phyloP scores from a whole-genome alignment of 2,888 invertebrate genomes.

The Hirudinaria manillensis region DNA sequence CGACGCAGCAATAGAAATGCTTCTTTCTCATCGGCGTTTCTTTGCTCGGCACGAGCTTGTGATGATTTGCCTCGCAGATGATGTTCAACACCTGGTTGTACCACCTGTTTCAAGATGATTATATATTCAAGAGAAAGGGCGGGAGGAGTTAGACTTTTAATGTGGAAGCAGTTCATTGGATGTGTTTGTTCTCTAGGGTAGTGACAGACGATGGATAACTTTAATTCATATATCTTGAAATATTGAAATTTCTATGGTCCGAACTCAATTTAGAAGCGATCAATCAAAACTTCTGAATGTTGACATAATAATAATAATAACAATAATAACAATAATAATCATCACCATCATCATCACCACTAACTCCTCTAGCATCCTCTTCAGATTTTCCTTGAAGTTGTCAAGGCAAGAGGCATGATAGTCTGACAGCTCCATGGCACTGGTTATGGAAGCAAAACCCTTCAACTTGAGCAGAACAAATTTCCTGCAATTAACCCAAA shows the following conservation, averaged over 20 bases:
- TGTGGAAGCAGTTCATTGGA: too few species aligned
- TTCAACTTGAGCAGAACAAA: constrained; percentile 23
- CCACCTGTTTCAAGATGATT: constrained; percentile 10
- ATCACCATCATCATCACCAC: not conserved
- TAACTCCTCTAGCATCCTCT: constrained; percentile 26
- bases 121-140: too few species aligned
- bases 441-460: not conserved
- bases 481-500: constrained; percentile 4
- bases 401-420: constrained; percentile 19
- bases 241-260: too few species aligned
- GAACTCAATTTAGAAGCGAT: too few species aligned
- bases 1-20: constrained; percentile 77
- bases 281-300: not conserved
- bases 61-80: constrained; percentile 18
- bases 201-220: too few species aligned
- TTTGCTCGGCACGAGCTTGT: constrained; percentile 28
- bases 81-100: constrained; percentile 25
- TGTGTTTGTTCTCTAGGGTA: too few species aligned
- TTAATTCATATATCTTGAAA: too few species aligned
- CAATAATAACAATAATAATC: not conserved
- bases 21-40: constrained; percentile 45
- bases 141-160: too few species aligned
- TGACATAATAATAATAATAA: not conserved
- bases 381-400: constrained; percentile 24
- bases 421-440: constrained; percentile 22